Evolutionary conservation across 2,888 invertebrate genomes (phyloP), one percentile per base, ranked within the genome.

Genomic region (Drosophila birchii): DNA sequence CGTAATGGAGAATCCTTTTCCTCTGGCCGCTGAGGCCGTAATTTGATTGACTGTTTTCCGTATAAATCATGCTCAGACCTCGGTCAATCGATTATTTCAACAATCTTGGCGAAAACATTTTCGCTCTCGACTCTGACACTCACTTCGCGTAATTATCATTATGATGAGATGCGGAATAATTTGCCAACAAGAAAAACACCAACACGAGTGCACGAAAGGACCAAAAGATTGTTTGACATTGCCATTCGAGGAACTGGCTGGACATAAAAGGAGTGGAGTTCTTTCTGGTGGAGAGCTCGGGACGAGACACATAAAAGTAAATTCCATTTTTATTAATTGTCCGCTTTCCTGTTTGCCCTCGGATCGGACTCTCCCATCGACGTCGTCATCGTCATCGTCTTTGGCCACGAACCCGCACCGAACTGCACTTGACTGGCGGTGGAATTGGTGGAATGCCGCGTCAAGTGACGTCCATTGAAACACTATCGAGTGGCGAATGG

Each of bases 291-390:
- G 26, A 41, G 74, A 64, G 44, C 36, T 43, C 26, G 47, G 43
- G 43, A 23, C 36, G 64, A 51, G 64, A 58, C 73, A 73, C 75
- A 72, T 72, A 78, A 62, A 85, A 85, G 80, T 78, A 56, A 82
- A 76, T 76, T 75, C 59, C 60, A 88, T 79, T 82, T 87, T 88
- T 86, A 75, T 83, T 83, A 83, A 83, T 86, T 83, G 83, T 69
- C 38, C 69, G 56, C 61, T 62, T 67, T 71, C 71, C 64, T 63
- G 74, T 43, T 49, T 57, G 67, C 56, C 61, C 68, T 71, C 60
- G 60, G 32, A 59, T 39, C 34, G 43, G 70, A 49, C 34, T 69
- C 57, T 20, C 32, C 49, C 49, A 20, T 36, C 36, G 36, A 18
- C 8, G 8, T 23, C 41, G 20, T 43, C 23, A 14, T 23, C 41